Evolutionary conservation across 2,797 vertebrate species (phyloP), one percentile per base, ranked within the genome.

Genomic region (Sciurus carolinensis): DNA sequence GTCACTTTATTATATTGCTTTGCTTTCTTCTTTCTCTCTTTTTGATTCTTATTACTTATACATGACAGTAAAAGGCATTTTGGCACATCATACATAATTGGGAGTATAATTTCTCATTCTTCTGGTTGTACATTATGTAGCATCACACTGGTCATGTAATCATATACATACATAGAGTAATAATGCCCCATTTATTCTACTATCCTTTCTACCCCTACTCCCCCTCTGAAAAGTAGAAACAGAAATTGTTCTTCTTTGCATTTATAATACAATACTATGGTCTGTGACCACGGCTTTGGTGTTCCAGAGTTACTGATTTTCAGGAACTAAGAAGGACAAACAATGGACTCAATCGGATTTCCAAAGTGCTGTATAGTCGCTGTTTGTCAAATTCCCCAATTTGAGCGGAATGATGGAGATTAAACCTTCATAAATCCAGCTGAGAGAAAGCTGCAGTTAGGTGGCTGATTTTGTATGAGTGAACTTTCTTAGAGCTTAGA

Each of bases 401-500:
- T 17, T 14, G 66, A 79, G 42, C 42, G 75, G 26, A 39, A 14
- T 28, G 18, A 52, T 71, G 57, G 57, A 94, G 87, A 82, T 15
- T 88, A 52, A 44, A 52, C 59, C 17, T 69, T 82, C 28, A n/a
- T 36, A 62, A 96, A 82, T 42, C 50, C 42, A 47, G 71, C 26
- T 71, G 47, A 87, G 54, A 62, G 59, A 95, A 95, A 94, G 54
- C 54, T 50, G 26, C 42, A 44, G 54, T 69, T 57, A 87, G 75
- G 15, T 42, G 44, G 12, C n/a, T 79, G 52, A 67, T 90, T 95
- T 86, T 96, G 44, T 47, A 50, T 81, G 69, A 94, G 64, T 54
- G 80, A 93, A 69, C 67, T 88, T 52, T 75, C 62, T 93, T 76
- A 87, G 52, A 85, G 87, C 64, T 86, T 95, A 87, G 30, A 30